Evolutionary conservation across 2,797 vertebrate genomes (phyloP).

Genomic region (Nyctibius grandis): DNA sequence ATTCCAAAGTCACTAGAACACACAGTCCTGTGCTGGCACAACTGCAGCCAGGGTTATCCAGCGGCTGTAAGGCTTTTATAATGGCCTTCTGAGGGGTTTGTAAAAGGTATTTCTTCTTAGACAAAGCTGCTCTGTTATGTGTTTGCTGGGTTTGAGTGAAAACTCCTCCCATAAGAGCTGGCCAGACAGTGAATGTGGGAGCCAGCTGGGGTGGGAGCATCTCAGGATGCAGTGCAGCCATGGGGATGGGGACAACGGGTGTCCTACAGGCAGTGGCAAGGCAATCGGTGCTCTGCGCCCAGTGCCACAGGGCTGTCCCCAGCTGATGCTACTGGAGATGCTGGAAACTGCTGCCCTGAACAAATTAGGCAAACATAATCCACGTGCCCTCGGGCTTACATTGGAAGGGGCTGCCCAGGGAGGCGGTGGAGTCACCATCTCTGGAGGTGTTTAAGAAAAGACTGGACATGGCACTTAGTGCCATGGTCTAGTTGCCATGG

Average conservation of each 20-base stretch:
- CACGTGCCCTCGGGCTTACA: neutral
- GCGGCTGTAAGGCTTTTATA: neutral
- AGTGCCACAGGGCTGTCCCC: neutral
- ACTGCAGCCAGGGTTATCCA: neutral
- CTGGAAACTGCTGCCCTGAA: neutral
- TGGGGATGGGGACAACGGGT: no score
- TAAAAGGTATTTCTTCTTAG: neutral
- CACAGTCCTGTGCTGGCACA: neutral
- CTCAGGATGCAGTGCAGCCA: accelerated
- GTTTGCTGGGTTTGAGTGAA: neutral
- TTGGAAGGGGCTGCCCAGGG: no score
- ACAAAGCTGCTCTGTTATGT: neutral
- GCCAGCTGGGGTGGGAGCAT: neutral
- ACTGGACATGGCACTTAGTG: no score
- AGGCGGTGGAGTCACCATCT: no score
- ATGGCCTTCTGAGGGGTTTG: neutral
- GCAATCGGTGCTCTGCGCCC: neutral
- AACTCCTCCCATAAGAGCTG: neutral
- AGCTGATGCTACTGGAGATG: neutral
- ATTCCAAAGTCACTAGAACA: neutral
- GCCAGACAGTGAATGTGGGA: neutral
- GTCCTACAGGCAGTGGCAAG: neutral
- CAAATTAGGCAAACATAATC: neutral
- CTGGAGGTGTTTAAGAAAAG: no score
- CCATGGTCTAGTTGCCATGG: no score